phyloP scores from a whole-genome alignment of 2,797 vertebrate species.

The Rhinoraja longicauda region DNA sequence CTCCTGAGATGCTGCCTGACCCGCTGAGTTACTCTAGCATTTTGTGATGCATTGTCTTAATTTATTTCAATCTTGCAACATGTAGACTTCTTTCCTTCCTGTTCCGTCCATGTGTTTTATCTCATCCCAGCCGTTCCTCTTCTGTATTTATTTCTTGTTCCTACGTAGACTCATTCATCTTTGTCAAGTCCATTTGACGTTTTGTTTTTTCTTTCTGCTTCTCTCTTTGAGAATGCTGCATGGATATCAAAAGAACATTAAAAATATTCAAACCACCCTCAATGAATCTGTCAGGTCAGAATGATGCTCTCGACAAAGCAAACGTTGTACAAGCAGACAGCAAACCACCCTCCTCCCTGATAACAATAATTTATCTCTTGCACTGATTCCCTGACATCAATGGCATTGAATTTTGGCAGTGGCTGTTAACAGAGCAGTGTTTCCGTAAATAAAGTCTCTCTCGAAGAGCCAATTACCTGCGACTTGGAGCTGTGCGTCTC shows the following conservation, averaged over 20 bases:
- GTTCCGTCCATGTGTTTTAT: neutral
- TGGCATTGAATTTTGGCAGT: slow-evolving; percentile 15
- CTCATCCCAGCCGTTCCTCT: neutral
- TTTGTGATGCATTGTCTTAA: neutral
- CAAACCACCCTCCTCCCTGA: slow-evolving; percentile 6
- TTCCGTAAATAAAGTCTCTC: neutral
- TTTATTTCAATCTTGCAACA: neutral
- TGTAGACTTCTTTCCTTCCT: neutral
- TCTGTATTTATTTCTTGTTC: neutral
- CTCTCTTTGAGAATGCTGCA: neutral
- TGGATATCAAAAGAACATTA: slow-evolving; percentile 30
- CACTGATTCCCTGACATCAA: neutral
- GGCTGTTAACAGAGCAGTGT: neutral
- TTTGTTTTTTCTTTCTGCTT: slow-evolving; percentile 20
- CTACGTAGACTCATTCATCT: slow-evolving; percentile 10
- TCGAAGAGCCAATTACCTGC: neutral
- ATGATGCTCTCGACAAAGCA: neutral
- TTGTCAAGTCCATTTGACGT: slow-evolving; percentile 21
- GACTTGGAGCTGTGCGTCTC: neutral
- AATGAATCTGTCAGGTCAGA: neutral
- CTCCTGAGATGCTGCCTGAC: too few species aligned
- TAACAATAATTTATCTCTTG: slow-evolving; percentile 29
- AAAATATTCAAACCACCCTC: slow-evolving; percentile 18
- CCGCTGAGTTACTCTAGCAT: too few species aligned
- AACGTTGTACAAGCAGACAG: slow-evolving; percentile 16